Conservation (phyloP, 1,140 invertebrate species). For the Meteorus sp. region DNA sequence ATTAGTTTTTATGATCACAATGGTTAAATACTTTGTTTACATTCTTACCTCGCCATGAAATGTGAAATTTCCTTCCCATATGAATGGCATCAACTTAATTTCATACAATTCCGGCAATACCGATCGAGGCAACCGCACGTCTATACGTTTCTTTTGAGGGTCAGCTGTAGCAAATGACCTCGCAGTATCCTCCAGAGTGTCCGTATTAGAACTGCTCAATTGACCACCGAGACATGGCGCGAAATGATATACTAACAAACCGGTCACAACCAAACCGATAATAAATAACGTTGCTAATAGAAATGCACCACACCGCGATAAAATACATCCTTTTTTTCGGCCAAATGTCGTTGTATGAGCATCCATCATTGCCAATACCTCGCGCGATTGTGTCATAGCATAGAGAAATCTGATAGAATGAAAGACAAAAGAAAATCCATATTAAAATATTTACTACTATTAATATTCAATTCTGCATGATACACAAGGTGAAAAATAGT, state of each 20-base stretch:
- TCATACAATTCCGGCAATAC: conserved; percentile 71
- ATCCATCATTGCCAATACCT: conserved; percentile 54
- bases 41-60: conserved; percentile 70
- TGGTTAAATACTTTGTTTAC: not conserved
- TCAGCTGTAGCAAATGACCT: conserved; percentile 48
- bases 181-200: conserved; percentile 44
- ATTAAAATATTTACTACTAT: conserved; percentile 7
- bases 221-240: conserved; percentile 62
- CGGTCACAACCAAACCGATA: conserved; percentile 62
- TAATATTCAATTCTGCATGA: not conserved
- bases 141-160: conserved; percentile 50
- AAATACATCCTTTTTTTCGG: conserved; percentile 52
- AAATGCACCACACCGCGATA: conserved; percentile 55
- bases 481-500: not conserved
- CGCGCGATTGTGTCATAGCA: conserved; percentile 52
- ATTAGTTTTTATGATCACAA: not conserved
- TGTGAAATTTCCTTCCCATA: conserved; percentile 74
- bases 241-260: conserved; percentile 71
- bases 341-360: conserved; percentile 52
- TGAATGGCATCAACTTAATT: conserved; percentile 70
- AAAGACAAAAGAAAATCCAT: too few relatives aligned
- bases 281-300: conserved; percentile 59
- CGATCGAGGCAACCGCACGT: conserved; percentile 69
- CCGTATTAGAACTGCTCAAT: conserved; percentile 34
- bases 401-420: conserved; percentile 30